A percentile compares a stretch with the other conserved stretches of the same genome.
Evolutionary conservation across 2,797 vertebrate genomes (phyloP).

Genomic region (Siniperca undulata): DNA sequence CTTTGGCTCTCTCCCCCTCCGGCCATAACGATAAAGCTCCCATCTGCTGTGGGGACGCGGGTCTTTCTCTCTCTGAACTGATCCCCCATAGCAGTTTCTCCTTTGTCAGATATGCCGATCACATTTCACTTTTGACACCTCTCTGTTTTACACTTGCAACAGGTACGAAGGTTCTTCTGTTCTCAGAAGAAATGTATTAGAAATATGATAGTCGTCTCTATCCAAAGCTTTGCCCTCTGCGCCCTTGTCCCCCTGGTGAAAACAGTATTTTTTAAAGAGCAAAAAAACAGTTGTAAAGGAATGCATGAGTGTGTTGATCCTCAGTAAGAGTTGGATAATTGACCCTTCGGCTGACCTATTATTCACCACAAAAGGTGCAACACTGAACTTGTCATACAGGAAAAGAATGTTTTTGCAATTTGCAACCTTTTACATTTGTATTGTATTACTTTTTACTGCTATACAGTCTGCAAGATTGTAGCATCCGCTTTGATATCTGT

Average conservation of each 20-base stretch:
- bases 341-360: slow-evolving; percentile 67
- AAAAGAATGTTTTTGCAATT: slow-evolving; percentile 5
- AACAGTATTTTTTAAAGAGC: slow-evolving; percentile 60
- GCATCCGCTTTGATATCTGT: neutral
- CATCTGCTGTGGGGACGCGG: slow-evolving; percentile 80
- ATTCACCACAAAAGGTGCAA: slow-evolving; percentile 37
- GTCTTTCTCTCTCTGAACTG: slow-evolving; percentile 77
- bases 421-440: neutral
- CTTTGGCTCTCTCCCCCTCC: slow-evolving; percentile 63
- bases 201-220: slow-evolving; percentile 64
- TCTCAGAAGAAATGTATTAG: slow-evolving; percentile 72
- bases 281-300: slow-evolving; percentile 69
- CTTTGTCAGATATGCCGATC: slow-evolving; percentile 82
- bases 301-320: slow-evolving; percentile 71
- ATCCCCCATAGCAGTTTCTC: slow-evolving; percentile 77
- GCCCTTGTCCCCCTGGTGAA: slow-evolving; percentile 59
- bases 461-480: neutral
- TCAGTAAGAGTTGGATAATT: slow-evolving; percentile 70
- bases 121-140: slow-evolving; percentile 86
- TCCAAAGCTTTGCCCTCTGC: slow-evolving; percentile 66
- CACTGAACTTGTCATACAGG: slow-evolving; percentile 12
- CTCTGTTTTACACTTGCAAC: slow-evolving; percentile 75
- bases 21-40: slow-evolving; percentile 79
- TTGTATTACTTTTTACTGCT: neutral
- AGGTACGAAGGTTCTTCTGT: slow-evolving; percentile 79